phyloP scores from a whole-genome alignment of 2,888 invertebrate species.

The Coronaproctus castanopsis region DNA sequence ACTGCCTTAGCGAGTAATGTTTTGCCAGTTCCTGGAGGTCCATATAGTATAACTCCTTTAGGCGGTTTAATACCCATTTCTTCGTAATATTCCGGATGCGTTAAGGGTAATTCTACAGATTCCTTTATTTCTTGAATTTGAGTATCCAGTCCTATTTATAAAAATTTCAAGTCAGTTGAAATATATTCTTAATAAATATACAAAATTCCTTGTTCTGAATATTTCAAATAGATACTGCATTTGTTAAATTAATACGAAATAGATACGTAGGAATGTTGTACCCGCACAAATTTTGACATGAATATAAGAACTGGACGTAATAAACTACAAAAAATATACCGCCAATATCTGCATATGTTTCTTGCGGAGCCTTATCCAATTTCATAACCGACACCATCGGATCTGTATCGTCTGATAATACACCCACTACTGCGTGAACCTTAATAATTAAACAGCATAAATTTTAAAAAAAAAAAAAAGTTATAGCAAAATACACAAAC shows the following conservation, averaged over 20 bases:
- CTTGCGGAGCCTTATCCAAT: conserved; percentile 96
- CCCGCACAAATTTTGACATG: background rate
- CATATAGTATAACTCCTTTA: conserved; percentile 96
- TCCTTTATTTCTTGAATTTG: conserved; percentile 98
- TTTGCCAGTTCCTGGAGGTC: conserved; percentile 95
- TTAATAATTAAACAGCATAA: conserved; percentile 21
- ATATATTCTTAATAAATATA: too few relatives aligned
- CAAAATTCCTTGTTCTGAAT: too few relatives aligned
- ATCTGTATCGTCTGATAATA: conserved; percentile 95
- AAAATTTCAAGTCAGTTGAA: too few relatives aligned
- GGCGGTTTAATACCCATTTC: conserved; percentile 99
- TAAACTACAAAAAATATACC: conserved; percentile 27
- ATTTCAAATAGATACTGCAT: too few relatives aligned
- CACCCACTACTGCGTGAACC: conserved; percentile 98
- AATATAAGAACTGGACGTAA: background rate
- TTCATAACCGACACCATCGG: conserved; percentile 99
- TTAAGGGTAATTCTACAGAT: conserved; percentile 92
- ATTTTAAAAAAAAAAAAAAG: background rate
- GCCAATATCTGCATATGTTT: conserved; percentile 97
- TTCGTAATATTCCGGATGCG: conserved; percentile 99
- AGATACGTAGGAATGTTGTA: conserved; percentile 1
- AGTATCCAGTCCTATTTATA: conserved; percentile 58
- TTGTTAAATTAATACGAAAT: too few relatives aligned
- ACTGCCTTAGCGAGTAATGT: conserved; percentile 96
- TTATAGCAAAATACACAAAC: background rate